A percentile compares a stretch with the other conserved stretches of the same genome.
Evolutionary conservation across 2,888 invertebrate genomes (phyloP).

Genomic region (Melinopterus prodromus): DNA sequence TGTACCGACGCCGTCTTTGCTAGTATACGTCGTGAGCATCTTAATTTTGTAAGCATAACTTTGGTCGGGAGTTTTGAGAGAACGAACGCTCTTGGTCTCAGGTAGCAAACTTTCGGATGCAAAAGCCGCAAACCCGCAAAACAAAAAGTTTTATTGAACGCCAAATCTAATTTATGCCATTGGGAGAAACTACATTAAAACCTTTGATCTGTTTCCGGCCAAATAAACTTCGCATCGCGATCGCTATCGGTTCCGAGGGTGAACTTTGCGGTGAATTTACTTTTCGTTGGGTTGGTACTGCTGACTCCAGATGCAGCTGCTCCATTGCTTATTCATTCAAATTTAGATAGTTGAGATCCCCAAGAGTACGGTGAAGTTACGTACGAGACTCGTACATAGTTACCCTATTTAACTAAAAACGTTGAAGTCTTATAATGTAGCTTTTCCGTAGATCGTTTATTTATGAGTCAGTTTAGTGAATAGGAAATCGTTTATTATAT

Average conservation of each 20-base stretch:
- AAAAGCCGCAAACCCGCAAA: neutral
- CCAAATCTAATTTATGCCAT: neutral
- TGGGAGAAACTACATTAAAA: neutral
- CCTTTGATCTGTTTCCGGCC: neutral
- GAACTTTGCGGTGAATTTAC: neutral
- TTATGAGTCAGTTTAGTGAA: too few relatives aligned
- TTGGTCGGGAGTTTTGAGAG: neutral
- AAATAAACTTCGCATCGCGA: neutral
- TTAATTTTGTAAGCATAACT: slow-evolving; percentile 1
- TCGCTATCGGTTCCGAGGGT: neutral
- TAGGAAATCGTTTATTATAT: too few relatives aligned
- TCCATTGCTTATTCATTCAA: neutral
- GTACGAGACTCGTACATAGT: too few relatives aligned
- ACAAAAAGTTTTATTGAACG: neutral
- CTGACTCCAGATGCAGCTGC: neutral
- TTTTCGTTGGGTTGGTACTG: neutral
- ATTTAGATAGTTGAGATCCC: neutral
- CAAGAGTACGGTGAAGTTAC: neutral
- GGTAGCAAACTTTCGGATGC: neutral
- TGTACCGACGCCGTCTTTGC: too few relatives aligned
- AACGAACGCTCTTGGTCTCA: neutral
- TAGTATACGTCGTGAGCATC: neutral
- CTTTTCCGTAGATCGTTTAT: too few relatives aligned
- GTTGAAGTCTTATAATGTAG: too few relatives aligned
- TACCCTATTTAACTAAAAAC: too few relatives aligned